These are phyloP conservation scores for Ammospiza maritima DNA, from an alignment of 2,797 vertebrate genomes.

Conservation along the genomic window DNA sequence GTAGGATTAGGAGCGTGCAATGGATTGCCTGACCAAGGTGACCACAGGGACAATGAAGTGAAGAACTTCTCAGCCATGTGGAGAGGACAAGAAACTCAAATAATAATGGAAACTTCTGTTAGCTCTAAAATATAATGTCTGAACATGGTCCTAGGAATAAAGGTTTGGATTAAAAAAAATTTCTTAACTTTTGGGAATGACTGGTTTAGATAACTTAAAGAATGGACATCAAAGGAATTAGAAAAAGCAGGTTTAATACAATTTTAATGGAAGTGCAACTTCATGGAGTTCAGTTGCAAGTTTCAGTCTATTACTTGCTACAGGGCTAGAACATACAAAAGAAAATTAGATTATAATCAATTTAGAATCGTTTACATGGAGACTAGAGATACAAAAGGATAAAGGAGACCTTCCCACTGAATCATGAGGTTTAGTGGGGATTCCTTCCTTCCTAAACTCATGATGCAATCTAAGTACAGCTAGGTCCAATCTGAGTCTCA, in stretches of 20 bases:
- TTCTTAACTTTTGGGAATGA: neutral
- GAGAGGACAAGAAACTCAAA: neutral
- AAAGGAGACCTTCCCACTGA: neutral
- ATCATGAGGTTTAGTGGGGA: neutral
- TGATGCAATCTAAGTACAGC: neutral
- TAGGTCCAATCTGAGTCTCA: neutral
- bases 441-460: neutral
- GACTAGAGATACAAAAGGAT: neutral
- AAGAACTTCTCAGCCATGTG: neutral
- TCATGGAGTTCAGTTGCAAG: neutral
- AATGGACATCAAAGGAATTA: neutral
- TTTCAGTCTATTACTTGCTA: neutral
- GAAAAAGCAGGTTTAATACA: neutral
- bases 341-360: neutral
- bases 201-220: neutral
- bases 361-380: neutral
- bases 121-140: neutral
- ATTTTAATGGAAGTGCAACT: rapidly evolving
- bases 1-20: neutral
- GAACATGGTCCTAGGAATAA: neutral
- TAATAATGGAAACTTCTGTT: neutral
- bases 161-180: neutral
- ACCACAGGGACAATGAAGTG: neutral
- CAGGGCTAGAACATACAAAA: neutral
- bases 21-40: rapidly evolving